Evolutionary conservation across 2,113 vertebrate genomes (phyloP).

Genomic region (Platichthys flesus): DNA sequence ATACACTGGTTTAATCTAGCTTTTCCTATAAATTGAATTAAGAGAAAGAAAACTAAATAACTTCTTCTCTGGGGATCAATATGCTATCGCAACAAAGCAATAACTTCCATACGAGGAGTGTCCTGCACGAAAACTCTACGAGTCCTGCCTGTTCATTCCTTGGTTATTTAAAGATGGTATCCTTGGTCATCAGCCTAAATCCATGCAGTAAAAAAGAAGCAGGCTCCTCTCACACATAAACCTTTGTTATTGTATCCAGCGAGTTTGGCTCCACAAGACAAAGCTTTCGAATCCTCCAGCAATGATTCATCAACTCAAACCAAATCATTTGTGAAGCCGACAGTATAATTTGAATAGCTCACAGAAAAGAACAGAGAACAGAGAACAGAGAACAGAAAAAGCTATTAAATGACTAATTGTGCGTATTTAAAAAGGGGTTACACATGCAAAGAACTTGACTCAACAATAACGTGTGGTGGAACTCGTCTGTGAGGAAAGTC

Average conservation of each 20-base stretch:
- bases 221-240: not conserved
- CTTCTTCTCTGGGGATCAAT: too few relatives aligned
- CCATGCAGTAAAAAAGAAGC: not conserved
- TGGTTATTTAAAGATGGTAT: not conserved
- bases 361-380: conserved; percentile 26
- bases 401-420: conserved; percentile 27
- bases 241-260: not conserved
- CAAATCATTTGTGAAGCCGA: conserved; percentile 48
- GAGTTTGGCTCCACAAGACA: conserved; percentile 25
- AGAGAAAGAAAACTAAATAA: too few relatives aligned
- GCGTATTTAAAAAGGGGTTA: conserved; percentile 9
- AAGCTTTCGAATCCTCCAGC: conserved; percentile 46
- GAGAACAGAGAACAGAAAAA: conserved; percentile 11
- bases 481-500: not conserved
- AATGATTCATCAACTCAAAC: conserved; percentile 48
- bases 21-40: too few relatives aligned
- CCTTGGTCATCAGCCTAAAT: not conserved
- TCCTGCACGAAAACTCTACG: too few relatives aligned
- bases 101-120: too few relatives aligned
- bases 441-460: not conserved
- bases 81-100: too few relatives aligned
- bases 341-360: conserved; percentile 54
- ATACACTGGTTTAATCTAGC: not conserved
- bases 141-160: too few relatives aligned
- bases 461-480: not conserved